Conservation (phyloP, 23 tunicate genomes). For the Ciona savignyi region DNA sequence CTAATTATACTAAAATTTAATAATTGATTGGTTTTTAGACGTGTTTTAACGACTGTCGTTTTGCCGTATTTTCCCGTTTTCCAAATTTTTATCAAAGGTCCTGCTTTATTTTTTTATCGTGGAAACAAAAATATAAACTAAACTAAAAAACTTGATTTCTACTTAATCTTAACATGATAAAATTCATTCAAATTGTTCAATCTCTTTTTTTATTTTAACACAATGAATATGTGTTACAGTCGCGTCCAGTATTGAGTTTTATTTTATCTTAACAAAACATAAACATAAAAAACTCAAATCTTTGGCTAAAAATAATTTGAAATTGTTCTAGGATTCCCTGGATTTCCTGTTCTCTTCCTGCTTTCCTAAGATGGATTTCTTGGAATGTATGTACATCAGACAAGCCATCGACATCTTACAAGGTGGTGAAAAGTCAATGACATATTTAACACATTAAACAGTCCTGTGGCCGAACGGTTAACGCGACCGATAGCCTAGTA, state of each 20-base stretch:
- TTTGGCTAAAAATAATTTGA: no score
- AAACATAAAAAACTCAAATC: no score
- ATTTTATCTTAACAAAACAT: no score
- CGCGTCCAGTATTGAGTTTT: no score
- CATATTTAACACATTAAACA: no score
- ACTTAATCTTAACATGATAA: background rate
- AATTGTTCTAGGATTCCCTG: conserved; percentile 49
- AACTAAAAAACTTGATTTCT: background rate
- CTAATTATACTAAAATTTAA: no score
- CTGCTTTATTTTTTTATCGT: background rate
- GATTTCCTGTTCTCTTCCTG: conserved; percentile 38
- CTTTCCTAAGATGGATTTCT: conserved; percentile 84
- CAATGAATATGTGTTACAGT: no score
- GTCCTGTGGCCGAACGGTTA: no score
- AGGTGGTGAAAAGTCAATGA: background rate
- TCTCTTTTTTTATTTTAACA: background rate
- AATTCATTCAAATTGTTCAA: background rate
- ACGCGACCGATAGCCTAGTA: no score
- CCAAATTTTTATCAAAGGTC: no score
- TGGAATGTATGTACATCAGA: conserved; percentile 99
- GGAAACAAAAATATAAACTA: no score
- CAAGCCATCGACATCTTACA: conserved; percentile 73
- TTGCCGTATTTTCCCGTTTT: background rate
- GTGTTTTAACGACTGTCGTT: background rate
- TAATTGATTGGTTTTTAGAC: background rate